A percentile compares a stretch with the other conserved stretches of the same genome.
Evolutionary conservation across 2,113 vertebrate genomes (phyloP).

Genomic region (Tringa solitaria): DNA sequence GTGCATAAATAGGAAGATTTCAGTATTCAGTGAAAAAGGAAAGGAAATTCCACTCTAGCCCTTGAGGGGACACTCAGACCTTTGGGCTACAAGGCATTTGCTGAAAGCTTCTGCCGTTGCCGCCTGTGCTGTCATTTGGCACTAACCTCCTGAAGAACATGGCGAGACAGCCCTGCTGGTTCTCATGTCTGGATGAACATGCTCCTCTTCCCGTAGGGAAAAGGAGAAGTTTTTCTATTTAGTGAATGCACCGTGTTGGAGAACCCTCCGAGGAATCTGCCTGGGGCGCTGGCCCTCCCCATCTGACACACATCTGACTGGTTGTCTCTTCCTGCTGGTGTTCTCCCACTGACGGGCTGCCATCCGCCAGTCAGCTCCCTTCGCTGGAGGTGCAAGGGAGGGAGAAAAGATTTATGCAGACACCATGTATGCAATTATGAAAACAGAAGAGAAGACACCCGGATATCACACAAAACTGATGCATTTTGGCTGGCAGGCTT

Average conservation of each 20-base stretch:
- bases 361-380: slow-evolving; percentile 34
- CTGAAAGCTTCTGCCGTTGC: slow-evolving; percentile 5
- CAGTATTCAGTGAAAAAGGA: not conserved
- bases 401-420: slow-evolving; percentile 57
- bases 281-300: not conserved
- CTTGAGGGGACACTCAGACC: not conserved
- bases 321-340: slow-evolving; percentile 55
- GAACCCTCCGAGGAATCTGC: not conserved
- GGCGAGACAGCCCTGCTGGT: slow-evolving; percentile 51
- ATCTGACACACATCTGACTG: slow-evolving; percentile 38
- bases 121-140: slow-evolving; percentile 41
- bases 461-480: slow-evolving; percentile 67
- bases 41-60: not conserved
- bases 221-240: slow-evolving; percentile 19
- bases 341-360: slow-evolving; percentile 41
- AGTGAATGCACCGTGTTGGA: not conserved
- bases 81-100: not conserved
- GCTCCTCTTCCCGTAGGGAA: slow-evolving; percentile 14
- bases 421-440: slow-evolving; percentile 68
- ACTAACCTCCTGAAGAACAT: slow-evolving; percentile 45
- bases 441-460: slow-evolving; percentile 61
- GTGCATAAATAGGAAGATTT: not conserved
- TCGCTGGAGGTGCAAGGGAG: slow-evolving; percentile 12
- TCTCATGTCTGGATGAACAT: slow-evolving; percentile 50
- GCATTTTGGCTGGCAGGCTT: slow-evolving; percentile 69